A percentile compares a stretch with the other conserved stretches of the same genome.
phyloP scores from a whole-genome alignment of 2,113 vertebrate genomes.

The Excalfactoria chinensis region DNA sequence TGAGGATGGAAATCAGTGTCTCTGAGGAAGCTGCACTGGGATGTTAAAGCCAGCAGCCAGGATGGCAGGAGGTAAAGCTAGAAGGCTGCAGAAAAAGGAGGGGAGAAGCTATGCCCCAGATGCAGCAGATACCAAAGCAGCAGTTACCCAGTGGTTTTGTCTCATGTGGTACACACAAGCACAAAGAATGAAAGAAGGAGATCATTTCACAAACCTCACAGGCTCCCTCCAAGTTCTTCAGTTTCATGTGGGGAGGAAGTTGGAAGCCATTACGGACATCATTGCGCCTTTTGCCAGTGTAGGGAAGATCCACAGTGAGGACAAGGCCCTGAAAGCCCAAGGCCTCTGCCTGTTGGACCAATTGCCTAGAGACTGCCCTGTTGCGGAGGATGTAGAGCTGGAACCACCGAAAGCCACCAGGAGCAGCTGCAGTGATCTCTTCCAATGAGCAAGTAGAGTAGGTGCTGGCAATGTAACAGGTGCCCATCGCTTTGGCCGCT shows the following conservation, averaged over 20 bases:
- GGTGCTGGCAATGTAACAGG: constrained; percentile 90
- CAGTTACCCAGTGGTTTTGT: not conserved
- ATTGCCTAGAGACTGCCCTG: constrained; percentile 82
- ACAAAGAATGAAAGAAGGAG: not conserved
- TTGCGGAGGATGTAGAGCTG: constrained; percentile 92
- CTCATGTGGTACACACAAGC: not conserved
- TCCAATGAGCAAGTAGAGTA: constrained; percentile 89
- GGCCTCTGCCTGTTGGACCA: constrained; percentile 84
- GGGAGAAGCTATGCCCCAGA: rapidly evolving
- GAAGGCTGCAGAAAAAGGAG: not conserved
- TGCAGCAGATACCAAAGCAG: not conserved
- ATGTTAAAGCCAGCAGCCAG: not conserved
- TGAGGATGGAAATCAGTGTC: not conserved
- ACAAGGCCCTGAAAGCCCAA: constrained; percentile 91
- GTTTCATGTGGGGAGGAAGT: constrained; percentile 83
- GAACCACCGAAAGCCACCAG: constrained; percentile 88
- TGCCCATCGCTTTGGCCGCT: constrained; percentile 85
- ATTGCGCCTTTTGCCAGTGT: constrained; percentile 85
- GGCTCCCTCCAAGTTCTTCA: constrained; percentile 86
- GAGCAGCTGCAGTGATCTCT: constrained; percentile 85
- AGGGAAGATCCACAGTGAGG: constrained; percentile 88
- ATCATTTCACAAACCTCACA: constrained; percentile 83
- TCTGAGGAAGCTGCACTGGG: not conserved
- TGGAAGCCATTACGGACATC: constrained; percentile 89
- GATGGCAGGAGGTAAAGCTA: not conserved